Evolutionary conservation across 2,113 vertebrate species (phyloP), one percentile per base, ranked within the genome.

Genomic region (Platycercus adscitus): DNA sequence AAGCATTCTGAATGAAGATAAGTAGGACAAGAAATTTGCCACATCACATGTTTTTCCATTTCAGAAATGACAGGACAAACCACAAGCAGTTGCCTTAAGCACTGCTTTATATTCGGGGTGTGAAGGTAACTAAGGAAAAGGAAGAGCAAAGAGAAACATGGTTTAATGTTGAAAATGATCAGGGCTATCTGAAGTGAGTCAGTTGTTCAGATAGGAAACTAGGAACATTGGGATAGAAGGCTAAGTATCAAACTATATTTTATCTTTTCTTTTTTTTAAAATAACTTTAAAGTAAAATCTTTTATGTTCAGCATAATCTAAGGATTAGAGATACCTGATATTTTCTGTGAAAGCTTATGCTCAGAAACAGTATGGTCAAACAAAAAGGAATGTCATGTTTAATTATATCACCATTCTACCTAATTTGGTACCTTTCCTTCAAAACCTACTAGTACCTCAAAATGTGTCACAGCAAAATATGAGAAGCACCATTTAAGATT

Each of bases 11-110:
- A 95, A 91, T 94, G 76, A 44, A 39, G 94, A 96, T 96, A 97
- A 97, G 95, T 93, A 97, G 91, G 66, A 94, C 78, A 91, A 96
- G 94, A 79, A 95, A 49, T 76, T 93, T 86, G 68, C 80, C 88
- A 92, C 73, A 89, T 97, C 77, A 86, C 76, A 86, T 87, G 78
- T 95, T 97, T 97, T 91, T 93, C 84, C 55, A 20, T 95, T 97
- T 94, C 96, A 93, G 95, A 96, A 86, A 77, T 95, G 94, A 96
- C 94, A 91, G 81, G 95, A 96, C 79, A 96, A 95, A 96, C 58
- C 71, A 95, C 46, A 52, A 69, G 61, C 90, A 96, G 77, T 95
- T 97, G 95, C 90, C 94, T 69, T 91, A 66, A 93, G 96, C 13
- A 1, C 81, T 97, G 47, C 76, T 78, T 97, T 88, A 84, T 85